Conservation (phyloP, 2,113 vertebrate species). For the Bambusicola thoracicus region DNA sequence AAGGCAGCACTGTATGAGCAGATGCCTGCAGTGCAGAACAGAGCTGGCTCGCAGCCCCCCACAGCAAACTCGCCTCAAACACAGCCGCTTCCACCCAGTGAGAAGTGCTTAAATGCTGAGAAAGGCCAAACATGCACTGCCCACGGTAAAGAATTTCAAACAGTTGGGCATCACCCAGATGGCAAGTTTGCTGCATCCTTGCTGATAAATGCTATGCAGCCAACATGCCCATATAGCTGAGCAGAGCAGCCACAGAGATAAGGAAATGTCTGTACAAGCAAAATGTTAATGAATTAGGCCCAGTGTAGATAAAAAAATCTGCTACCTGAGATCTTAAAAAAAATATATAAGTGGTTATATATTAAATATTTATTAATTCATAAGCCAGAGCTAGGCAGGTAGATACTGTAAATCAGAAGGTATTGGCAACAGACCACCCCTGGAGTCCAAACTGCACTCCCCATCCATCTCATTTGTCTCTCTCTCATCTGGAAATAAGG, state of each 20-base stretch:
- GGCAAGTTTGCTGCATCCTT: slow-evolving; percentile 36
- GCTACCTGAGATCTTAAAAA: slow-evolving; percentile 24
- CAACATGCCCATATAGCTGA: slow-evolving; percentile 52
- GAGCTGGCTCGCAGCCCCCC: rapidly evolving
- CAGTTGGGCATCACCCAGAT: slow-evolving; percentile 12
- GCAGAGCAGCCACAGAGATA: slow-evolving; percentile 39
- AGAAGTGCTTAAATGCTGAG: neutral
- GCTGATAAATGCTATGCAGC: slow-evolving; percentile 42
- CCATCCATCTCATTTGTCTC: neutral
- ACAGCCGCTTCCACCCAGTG: neutral
- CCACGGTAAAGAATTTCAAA: neutral
- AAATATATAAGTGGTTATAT: neutral
- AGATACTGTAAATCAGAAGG: neutral
- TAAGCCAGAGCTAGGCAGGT: neutral
- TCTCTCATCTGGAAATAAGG: neutral
- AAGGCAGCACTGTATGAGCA: neutral
- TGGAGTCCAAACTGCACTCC: neutral
- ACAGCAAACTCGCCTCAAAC: rapidly evolving
- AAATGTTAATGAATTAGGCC: slow-evolving; percentile 45
- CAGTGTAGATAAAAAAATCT: slow-evolving; percentile 53
- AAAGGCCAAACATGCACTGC: neutral
- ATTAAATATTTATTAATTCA: neutral
- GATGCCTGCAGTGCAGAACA: neutral
- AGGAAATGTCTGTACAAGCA: neutral
- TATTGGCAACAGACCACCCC: neutral